Evolutionary conservation across 2,113 vertebrate genomes (phyloP).

Genomic region (Heptranchias perlo): DNA sequence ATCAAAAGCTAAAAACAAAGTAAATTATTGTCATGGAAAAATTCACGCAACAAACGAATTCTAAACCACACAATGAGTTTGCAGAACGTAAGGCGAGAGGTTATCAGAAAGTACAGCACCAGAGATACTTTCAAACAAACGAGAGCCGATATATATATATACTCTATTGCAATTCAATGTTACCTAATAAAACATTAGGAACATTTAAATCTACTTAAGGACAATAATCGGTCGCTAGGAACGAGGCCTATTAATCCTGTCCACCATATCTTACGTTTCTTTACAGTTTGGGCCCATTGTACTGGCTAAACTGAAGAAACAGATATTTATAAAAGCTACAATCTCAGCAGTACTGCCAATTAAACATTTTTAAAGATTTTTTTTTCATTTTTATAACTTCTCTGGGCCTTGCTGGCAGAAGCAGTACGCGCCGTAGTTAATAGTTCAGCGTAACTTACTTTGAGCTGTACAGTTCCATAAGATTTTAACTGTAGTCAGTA

Average conservation of each 20-base stretch:
- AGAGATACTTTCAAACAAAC: not conserved
- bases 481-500: not conserved
- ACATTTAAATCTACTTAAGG: not conserved
- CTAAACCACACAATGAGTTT: not conserved
- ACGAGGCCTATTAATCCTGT: not conserved
- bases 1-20: not conserved
- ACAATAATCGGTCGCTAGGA: not conserved
- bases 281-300: not conserved
- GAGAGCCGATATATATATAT: too few species aligned
- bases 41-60: not conserved
- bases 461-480: conserved; percentile 45
- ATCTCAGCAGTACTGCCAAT: not conserved
- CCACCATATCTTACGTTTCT: not conserved
- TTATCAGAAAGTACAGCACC: not conserved
- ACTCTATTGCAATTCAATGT: not conserved
- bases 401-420: not conserved
- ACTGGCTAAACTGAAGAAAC: not conserved
- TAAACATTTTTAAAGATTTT: not conserved
- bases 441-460: conserved; percentile 66
- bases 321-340: not conserved
- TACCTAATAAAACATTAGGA: not conserved
- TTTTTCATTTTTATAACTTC: not conserved
- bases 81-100: not conserved
- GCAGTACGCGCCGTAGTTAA: not conserved
- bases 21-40: too few species aligned